A percentile compares a stretch with the other conserved stretches of the same genome.
These are phyloP conservation scores for Carduelis carduelis DNA, from an alignment of 2,797 vertebrate species.

Conservation along the genomic window DNA sequence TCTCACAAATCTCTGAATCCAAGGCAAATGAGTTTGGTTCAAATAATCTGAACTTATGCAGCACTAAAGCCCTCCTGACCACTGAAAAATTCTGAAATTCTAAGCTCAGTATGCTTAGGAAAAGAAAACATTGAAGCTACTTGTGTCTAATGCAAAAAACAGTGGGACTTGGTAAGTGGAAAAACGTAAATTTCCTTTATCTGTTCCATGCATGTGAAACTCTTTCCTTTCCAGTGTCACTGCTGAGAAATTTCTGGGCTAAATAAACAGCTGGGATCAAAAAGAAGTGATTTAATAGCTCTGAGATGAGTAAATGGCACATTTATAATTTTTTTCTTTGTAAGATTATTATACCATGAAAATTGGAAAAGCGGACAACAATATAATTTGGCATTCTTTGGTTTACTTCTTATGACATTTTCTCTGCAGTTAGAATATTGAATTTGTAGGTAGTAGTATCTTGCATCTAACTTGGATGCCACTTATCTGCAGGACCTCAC, in stretches of 20 bases:
- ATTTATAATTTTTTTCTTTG: neutral
- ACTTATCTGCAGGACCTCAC: neutral
- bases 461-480: neutral
- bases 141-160: neutral
- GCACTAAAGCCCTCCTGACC: neutral
- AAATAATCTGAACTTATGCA: neutral
- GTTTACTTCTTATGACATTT: neutral
- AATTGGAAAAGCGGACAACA: neutral
- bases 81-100: neutral
- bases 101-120: neutral
- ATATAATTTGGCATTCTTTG: neutral
- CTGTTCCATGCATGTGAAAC: neutral
- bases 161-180: neutral
- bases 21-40: neutral
- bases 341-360: neutral
- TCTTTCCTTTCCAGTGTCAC: neutral
- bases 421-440: neutral
- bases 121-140: neutral
- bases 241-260: neutral
- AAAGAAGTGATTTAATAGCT: neutral
- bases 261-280: neutral
- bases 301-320: neutral
- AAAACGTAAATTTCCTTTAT: neutral
- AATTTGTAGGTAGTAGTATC: neutral
- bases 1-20: neutral